phyloP scores from a whole-genome alignment of 2,113 vertebrate genomes.

The Grammomys surdaster region DNA sequence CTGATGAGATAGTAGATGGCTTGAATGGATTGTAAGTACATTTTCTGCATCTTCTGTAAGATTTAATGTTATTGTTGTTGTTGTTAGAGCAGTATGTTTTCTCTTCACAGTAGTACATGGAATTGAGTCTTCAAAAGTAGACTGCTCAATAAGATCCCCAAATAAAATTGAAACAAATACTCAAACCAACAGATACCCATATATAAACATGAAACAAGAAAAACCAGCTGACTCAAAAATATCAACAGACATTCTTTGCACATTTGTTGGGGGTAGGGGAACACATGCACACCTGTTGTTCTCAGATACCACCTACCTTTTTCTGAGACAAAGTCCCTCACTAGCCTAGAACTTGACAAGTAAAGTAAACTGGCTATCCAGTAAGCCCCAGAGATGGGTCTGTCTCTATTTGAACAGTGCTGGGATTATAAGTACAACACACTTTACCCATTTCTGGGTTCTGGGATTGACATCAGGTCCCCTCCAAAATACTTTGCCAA shows the following conservation, averaged over 20 bases:
- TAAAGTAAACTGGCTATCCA: neutral
- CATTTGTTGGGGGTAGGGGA: neutral
- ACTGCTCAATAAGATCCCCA: neutral
- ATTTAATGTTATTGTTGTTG: neutral
- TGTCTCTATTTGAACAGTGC: neutral
- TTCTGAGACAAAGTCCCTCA: neutral
- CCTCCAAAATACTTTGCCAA: neutral
- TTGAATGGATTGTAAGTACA: neutral
- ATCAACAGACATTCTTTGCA: neutral
- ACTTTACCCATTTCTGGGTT: neutral
- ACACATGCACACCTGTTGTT: neutral
- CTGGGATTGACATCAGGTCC: neutral
- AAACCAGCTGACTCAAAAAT: neutral
- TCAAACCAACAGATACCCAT: neutral
- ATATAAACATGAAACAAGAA: neutral
- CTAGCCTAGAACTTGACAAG: neutral
- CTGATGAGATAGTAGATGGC: neutral
- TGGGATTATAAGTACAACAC: neutral
- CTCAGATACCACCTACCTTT: neutral
- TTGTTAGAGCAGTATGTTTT: neutral
- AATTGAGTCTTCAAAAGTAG: neutral
- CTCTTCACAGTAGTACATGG: neutral
- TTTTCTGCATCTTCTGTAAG: neutral
- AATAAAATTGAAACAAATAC: neutral
- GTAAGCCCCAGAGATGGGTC: neutral